Base-by-base conservation (phyloP, 2,113 vertebrate species). In the Polypterus bichir region DNA sequence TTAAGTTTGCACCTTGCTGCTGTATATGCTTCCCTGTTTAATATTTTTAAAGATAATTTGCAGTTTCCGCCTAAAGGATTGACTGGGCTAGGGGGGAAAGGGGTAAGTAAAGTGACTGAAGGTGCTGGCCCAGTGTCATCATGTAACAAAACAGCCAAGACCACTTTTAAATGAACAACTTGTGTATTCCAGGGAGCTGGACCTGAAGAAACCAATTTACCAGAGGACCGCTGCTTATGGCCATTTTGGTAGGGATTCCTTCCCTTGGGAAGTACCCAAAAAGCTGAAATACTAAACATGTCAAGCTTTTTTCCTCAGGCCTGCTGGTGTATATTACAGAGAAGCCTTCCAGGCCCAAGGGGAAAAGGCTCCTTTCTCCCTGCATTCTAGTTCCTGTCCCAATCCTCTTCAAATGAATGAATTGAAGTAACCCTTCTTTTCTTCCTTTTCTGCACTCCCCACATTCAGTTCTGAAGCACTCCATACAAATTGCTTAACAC, bases 171-270 rank as follows among this genome's bases (percentile, higher is more conserved):
- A 88, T 81, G 55, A 79, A 7, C 78, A 79, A 86, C 85, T 89
- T 91, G 83, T 97, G 88, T 94, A 89, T 96, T 97, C 84, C 88
- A 98, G 94, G 92, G 94, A 97, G 76, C 89, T 98, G 92, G 92
- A 97, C 83, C 91, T 98, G 92, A 98, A 95, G 93, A 94, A 91
- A 75, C 91, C 94, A 78, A 86, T 97, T 76, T 98, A 98, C 89
- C 94, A 98, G 90, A 91, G 88, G 90, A 97, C 94, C 4, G 94
- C 94, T 73, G 91, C 91, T 78, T 97, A 98, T 79, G 94, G 94
- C 83, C 94, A 97, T 83, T 97, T 97, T 88, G 94, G 94, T 87
- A 92, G 94, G 80, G 91, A 96, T 80, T 89, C 86, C 79, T 98
- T 98, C 87, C 84, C 92, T 67, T 98, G 94, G 94, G 94, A 98